Evolutionary conservation across 2,797 vertebrate genomes (phyloP).

Genomic region (Limosa lapponica): DNA sequence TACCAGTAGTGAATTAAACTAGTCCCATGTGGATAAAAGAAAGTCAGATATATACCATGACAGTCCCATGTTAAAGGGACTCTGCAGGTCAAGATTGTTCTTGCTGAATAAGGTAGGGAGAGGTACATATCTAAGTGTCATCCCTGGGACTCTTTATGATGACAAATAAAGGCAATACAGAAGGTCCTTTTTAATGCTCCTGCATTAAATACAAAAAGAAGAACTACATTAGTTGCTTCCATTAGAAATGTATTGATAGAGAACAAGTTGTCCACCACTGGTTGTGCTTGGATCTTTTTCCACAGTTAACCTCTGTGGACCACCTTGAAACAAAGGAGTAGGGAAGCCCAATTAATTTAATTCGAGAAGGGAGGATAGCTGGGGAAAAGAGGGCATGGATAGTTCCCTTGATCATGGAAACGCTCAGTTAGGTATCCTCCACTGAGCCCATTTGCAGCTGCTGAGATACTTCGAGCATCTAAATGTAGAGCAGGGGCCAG

Average conservation of each 20-base stretch:
- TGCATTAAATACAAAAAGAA: background rate
- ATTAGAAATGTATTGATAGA: background rate
- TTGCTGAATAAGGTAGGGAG: background rate
- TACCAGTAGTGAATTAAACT: background rate
- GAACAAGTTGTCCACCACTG: background rate
- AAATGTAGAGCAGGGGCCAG: background rate
- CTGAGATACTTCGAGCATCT: background rate
- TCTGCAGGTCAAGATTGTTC: background rate
- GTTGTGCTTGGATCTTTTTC: background rate
- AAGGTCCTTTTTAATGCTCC: background rate
- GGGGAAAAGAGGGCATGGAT: background rate
- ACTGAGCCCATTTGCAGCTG: background rate
- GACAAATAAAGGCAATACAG: background rate
- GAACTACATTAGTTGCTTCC: background rate
- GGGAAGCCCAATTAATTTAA: background rate
- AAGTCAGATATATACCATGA: background rate
- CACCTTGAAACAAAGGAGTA: background rate
- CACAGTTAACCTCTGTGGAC: rapidly evolving
- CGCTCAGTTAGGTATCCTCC: background rate
- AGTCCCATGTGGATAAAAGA: background rate
- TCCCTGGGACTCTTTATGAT: background rate
- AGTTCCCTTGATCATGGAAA: background rate
- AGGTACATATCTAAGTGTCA: background rate
- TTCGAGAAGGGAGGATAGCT: background rate
- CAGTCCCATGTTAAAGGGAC: background rate